These are phyloP conservation scores for Actenoides hombroni DNA, from an alignment of 2,113 vertebrate species.

Conservation along the genomic window DNA sequence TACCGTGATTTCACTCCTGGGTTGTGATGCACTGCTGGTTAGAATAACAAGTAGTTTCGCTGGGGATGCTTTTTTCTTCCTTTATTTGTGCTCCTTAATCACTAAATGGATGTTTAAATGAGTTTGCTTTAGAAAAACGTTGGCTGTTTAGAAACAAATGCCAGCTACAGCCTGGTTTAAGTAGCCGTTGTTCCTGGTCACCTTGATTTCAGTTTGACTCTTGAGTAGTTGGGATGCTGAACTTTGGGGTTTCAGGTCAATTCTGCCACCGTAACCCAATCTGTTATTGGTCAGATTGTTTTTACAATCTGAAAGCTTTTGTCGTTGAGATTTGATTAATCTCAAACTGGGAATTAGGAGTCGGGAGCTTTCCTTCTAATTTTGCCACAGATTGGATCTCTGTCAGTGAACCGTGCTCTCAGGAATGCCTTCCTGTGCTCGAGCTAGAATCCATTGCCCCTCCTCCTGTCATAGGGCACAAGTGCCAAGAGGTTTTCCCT, in stretches of 20 bases:
- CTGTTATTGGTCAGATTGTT: background rate
- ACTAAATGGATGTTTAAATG: background rate
- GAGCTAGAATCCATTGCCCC: too few species aligned
- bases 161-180: background rate
- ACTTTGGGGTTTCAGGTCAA: background rate
- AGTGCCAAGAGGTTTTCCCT: too few species aligned
- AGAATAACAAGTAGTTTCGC: background rate
- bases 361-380: too few species aligned
- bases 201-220: background rate
- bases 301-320: background rate
- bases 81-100: background rate
- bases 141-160: background rate
- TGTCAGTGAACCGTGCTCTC: too few species aligned
- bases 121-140: background rate
- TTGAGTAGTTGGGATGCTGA: background rate
- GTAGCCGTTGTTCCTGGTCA: background rate
- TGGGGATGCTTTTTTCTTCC: background rate
- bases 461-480: too few species aligned
- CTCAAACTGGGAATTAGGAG: too few species aligned
- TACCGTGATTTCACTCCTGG: background rate
- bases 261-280: fast-evolving
- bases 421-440: too few species aligned
- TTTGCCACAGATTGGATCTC: too few species aligned
- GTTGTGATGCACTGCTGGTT: background rate
- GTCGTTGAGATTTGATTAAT: too few species aligned